Evolutionary conservation across 2,113 vertebrate species (phyloP).

Genomic region (Rhabdomys dilectus): DNA sequence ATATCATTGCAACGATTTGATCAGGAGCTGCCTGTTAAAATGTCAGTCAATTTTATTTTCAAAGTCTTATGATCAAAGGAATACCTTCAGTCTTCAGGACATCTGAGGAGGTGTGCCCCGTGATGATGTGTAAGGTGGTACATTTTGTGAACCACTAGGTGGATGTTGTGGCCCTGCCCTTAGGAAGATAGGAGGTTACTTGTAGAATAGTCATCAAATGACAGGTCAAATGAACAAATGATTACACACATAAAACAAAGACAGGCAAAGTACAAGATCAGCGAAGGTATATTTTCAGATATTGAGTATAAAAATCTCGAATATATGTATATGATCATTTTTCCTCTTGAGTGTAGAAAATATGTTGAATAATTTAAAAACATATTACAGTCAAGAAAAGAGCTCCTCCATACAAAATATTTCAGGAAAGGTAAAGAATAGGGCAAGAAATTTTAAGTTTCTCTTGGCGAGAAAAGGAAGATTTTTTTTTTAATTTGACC

Average conservation of each 20-base stretch:
- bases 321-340: constrained; percentile 57
- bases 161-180: neutral
- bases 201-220: neutral
- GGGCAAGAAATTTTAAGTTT: neutral
- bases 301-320: neutral
- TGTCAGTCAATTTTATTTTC: neutral
- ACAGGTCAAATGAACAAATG: neutral
- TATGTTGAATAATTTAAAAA: constrained; percentile 72
- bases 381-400: constrained; percentile 73
- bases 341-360: constrained; percentile 35
- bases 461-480: no score
- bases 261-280: neutral
- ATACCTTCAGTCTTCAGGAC: neutral
- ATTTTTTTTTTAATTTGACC: neutral
- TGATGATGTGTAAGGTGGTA: neutral
- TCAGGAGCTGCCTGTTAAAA: neutral
- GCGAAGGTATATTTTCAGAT: neutral
- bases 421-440: neutral
- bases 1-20: constrained; percentile 13
- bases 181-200: neutral
- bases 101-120: neutral
- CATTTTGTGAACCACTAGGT: neutral
- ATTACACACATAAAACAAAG: neutral
- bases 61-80: neutral
- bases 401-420: constrained; percentile 49